Conservation (phyloP, 2,888 invertebrate genomes). For the Drosophila neonasuta region DNA sequence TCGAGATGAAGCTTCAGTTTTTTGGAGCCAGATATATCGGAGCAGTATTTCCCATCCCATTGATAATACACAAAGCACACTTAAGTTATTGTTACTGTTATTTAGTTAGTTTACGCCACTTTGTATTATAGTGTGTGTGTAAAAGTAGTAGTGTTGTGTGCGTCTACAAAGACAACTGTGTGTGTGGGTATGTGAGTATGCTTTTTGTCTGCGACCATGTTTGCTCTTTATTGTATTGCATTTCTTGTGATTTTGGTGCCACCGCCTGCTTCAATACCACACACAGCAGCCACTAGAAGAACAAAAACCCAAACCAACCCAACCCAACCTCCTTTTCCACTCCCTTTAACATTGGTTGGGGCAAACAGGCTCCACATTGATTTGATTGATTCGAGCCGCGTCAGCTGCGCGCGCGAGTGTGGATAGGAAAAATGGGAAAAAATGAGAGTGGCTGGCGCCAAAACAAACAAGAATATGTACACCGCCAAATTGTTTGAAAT, state of each 20-base stretch:
- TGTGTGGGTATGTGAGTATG: constrained; percentile 19
- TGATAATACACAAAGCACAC: constrained; percentile 74
- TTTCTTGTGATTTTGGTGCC: constrained; percentile 59
- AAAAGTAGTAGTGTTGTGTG: not conserved
- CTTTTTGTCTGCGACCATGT: constrained; percentile 68
- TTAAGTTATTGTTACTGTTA: constrained; percentile 78
- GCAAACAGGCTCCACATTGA: constrained; percentile 68
- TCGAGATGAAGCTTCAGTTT: constrained; percentile 9
- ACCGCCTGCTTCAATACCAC: constrained; percentile 38
- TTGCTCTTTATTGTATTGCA: constrained; percentile 71
- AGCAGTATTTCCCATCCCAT: not conserved
- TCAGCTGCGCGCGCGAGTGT: constrained; percentile 65
- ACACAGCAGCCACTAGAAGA: constrained; percentile 10
- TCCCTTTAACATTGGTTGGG: constrained; percentile 13
- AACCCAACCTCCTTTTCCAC: not conserved
- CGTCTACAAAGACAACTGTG: not conserved
- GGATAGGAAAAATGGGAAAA: constrained; percentile 26
- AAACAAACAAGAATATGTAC: constrained; percentile 57
- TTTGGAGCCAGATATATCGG: constrained; percentile 20
- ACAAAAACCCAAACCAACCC: constrained; percentile 1
- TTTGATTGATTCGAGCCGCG: constrained; percentile 75
- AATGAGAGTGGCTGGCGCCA: constrained; percentile 48
- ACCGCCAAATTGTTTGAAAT: constrained; percentile 56
- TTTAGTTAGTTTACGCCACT: constrained; percentile 77
- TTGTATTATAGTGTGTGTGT: constrained; percentile 48